Evolutionary conservation across 1,140 invertebrate species (phyloP).

Genomic region (Drosophila prosaltans): DNA sequence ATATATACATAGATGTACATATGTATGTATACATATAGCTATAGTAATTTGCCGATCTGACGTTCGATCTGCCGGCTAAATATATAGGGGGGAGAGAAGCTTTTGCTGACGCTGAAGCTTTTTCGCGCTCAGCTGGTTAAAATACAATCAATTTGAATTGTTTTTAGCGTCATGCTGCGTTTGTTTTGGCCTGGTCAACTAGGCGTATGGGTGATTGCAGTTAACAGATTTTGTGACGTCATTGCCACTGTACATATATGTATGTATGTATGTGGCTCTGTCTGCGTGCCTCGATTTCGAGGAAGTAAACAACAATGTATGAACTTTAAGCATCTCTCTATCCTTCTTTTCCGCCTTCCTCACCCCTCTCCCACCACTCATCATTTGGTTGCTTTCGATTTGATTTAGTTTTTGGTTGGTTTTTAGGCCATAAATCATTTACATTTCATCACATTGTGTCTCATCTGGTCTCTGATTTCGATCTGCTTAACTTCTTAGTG

Average conservation of each 20-base stretch:
- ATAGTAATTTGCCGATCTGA: slow-evolving; percentile 18
- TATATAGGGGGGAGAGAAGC: slow-evolving; percentile 26
- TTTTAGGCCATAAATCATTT: slow-evolving; percentile 66
- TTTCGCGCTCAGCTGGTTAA: slow-evolving; percentile 66
- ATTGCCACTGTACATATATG: slow-evolving; percentile 56
- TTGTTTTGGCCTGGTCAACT: slow-evolving; percentile 65
- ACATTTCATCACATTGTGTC: slow-evolving; percentile 64
- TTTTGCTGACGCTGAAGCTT: slow-evolving; percentile 51
- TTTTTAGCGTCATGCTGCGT: slow-evolving; percentile 53
- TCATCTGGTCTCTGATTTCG: slow-evolving; percentile 6
- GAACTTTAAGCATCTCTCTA: slow-evolving; percentile 8
- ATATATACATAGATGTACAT: too few relatives aligned
- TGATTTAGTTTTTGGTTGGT: slow-evolving; percentile 20
- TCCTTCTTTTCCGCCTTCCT: neutral
- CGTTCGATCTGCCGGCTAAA: slow-evolving; percentile 50
- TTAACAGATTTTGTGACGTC: slow-evolving; percentile 54
- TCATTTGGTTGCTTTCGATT: neutral
- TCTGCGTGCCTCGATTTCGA: slow-evolving; percentile 33
- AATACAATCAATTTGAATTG: slow-evolving; percentile 12
- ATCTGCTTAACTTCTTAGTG: slow-evolving; percentile 24
- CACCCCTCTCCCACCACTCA: neutral
- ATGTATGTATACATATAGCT: neutral
- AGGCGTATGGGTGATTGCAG: slow-evolving; percentile 65
- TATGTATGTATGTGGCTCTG: neutral
- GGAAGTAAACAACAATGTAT: slow-evolving; percentile 65